Base-by-base conservation (phyloP, 2,113 vertebrate genomes). In the Sylvilagus bachmani region DNA sequence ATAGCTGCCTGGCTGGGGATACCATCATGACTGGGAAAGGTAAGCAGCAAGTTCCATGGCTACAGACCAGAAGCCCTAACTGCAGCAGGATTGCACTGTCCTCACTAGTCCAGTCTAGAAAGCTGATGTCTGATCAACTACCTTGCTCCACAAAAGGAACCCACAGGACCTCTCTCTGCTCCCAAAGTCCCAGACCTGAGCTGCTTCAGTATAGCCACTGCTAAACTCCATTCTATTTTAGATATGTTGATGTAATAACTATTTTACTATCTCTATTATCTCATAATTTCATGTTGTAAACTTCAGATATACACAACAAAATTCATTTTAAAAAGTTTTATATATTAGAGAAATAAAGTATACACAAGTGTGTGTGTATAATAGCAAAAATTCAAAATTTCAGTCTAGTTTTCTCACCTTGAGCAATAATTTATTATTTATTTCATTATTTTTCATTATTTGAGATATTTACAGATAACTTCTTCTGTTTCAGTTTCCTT, bases 401-500 rank as follows among this genome's bases (percentile, higher is more conserved):
- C 55, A 91, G 33, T 19, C 62, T 51, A 79, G 13, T 95, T 93
- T 78, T 13, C n/a, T 89, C 29, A 84, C 21, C 29, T 89, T 79
- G 22, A 93, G 36, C 55, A 49, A 58, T 86, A 91, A 71, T 71
- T 83, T 90, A 70, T 61, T 86, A 49, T 51, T 70, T 51, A 36
- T 55, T 55, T 14, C 21, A 82, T 64, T 13, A 55, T 85, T 55
- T 49, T n/a, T 55, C 17, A 69, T 71, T 24, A 86, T 53, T 64
- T 82, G 62, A 25, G 31, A 70, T 29, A n/a, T 66, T 67, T 67
- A 22, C 21, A 22, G 3, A 27, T n/a, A 87, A 67, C 29, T n/a
- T 88, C 12, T 93, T 91, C 4, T 55, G 49, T 77, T 94, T 97
- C 44, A 88, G 13, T 89, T 89, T 94, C 38, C 53, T 93, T 78